Base-by-base conservation (phyloP, 2,888 invertebrate species). In the Tiphia femorata region DNA sequence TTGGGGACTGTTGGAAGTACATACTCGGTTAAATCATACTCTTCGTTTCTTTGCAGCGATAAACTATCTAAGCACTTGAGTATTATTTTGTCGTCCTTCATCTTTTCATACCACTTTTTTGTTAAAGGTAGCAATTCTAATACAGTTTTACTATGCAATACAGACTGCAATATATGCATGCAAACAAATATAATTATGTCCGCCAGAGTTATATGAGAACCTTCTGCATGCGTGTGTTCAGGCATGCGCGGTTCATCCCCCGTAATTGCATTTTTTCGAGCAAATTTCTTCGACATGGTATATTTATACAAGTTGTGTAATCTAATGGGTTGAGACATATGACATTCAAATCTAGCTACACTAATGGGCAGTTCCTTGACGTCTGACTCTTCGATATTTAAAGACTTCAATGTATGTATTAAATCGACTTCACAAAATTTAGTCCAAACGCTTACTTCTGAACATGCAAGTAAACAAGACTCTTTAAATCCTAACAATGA, bases 371-470 rank as follows among this genome's bases (percentile, higher is more conserved):
- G 73, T 48, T 78, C 76, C 8, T 82, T 76, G 23, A 66, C 42
- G 3, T 65, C 59, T 3, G 65, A 19, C 81, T 52, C 27, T 64
- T 68, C 14, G 70, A 65, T 14, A 30, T 67, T 16, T 86, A 67
- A 43, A 88, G 67, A n/a, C 84, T 87, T 86, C 0, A 91, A 84
- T 1, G 90, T 87, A 48, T 84, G 80, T 8, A 92, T 87, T 37
- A 95, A 85, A 77, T 95, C 93, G 2, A 93, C 87, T 86, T 97
- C 97, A 86, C 97, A 97, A 80, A 95, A 95, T 75, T 92, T 92
- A 0, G 96, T 97, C 96, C 96, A 96, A 30, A 93, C 86, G 6
- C 95, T 95, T 6, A 89, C 88, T 84, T 95, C 95, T 20, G 94
- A 91, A 48, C 94, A 94, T 1, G 95, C 91, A 72, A 92, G 87